Evolutionary conservation across 2,888 invertebrate genomes (phyloP).

Genomic region (Pristionchus fissidentatus): DNA sequence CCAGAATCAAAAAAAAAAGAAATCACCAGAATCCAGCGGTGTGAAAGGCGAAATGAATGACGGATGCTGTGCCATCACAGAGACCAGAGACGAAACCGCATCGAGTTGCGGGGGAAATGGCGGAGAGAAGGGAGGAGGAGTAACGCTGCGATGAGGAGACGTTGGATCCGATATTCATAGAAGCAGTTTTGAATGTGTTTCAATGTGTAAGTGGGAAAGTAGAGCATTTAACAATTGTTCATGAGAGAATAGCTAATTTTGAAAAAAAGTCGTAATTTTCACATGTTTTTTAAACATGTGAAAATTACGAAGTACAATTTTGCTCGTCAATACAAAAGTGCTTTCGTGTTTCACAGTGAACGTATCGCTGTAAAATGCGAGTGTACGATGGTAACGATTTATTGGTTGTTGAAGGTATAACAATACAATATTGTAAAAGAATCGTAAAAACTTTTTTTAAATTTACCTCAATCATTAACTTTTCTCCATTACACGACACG

Average conservation of each 20-base stretch:
- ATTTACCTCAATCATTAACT: slow-evolving; percentile 40
- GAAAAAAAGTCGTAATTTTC: not conserved
- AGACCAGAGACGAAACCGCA: slow-evolving; percentile 8
- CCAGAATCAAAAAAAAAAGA: not conserved
- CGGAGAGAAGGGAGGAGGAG: not conserved
- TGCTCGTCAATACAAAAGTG: not conserved
- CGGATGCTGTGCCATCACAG: not conserved
- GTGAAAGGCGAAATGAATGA: not conserved
- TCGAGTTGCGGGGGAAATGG: not conserved
- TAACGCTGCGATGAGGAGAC: too few relatives aligned
- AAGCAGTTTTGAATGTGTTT: not conserved
- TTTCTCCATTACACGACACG: slow-evolving; percentile 27
- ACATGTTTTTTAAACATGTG: not conserved
- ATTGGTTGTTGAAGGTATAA: too few relatives aligned
- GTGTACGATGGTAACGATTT: too few relatives aligned
- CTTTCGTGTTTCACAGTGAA: not conserved
- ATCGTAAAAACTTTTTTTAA: too few relatives aligned
- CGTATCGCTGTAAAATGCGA: not conserved
- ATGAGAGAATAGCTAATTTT: too few relatives aligned
- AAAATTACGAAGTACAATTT: too few relatives aligned
- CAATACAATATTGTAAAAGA: too few relatives aligned
- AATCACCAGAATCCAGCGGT: not conserved
- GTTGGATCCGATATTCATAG: too few relatives aligned
- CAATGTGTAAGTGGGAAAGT: not conserved
- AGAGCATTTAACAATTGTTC: too few relatives aligned